A percentile compares a stretch with the other conserved stretches of the same genome.
Conservation (phyloP, 2,888 invertebrate species). For the Rapana venosa region DNA sequence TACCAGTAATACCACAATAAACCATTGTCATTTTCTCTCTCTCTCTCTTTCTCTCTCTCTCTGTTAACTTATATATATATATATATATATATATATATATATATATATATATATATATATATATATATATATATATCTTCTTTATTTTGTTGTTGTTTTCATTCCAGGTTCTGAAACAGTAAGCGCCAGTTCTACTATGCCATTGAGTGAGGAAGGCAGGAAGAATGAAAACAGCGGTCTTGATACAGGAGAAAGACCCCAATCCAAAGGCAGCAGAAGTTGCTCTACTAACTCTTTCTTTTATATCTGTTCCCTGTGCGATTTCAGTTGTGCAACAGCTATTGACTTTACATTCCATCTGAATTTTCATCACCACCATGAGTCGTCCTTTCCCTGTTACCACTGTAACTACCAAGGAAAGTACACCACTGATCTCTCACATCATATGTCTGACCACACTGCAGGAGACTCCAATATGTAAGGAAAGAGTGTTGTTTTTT, state of each 20-base stretch:
- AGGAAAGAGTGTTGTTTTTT: neutral
- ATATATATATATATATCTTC: too few relatives aligned
- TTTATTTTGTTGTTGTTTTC: too few relatives aligned
- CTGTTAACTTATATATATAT: too few relatives aligned
- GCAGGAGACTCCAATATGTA: slow-evolving; percentile 8
- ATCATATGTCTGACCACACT: slow-evolving; percentile 29
- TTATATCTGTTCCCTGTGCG: slow-evolving; percentile 24
- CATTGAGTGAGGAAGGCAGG: neutral
- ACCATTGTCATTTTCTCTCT: too few relatives aligned
- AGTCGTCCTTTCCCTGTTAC: slow-evolving; percentile 12
- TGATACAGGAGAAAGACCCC: neutral
- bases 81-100: too few relatives aligned
- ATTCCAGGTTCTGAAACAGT: neutral
- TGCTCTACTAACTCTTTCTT: neutral
- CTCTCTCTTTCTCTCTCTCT: too few relatives aligned
- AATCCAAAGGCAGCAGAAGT: neutral
- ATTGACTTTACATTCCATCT: slow-evolving; percentile 37
- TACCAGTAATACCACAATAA: too few relatives aligned
- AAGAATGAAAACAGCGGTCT: neutral
- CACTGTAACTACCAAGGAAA: slow-evolving; percentile 31
- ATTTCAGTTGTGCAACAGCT: slow-evolving; percentile 29
- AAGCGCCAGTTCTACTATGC: neutral
- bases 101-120: too few relatives aligned
- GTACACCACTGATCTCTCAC: slow-evolving; percentile 39
- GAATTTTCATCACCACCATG: slow-evolving; percentile 9